Evolutionary conservation across 2,888 invertebrate genomes (phyloP).

Genomic region (Dasypogon diadema): DNA sequence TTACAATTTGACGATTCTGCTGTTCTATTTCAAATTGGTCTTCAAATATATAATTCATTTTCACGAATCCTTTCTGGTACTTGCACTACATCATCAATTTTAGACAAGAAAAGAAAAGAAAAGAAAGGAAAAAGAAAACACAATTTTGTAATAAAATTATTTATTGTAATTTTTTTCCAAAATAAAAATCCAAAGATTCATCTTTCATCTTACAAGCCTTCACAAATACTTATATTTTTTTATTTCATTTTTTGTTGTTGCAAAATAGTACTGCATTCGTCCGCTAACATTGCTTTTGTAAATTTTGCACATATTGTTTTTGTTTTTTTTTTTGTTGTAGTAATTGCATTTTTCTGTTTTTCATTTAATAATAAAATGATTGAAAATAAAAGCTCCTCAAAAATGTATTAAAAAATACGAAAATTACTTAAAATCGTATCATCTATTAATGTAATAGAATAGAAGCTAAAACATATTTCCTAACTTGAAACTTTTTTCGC

Average conservation of each 20-base stretch:
- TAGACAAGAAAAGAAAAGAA: too few species aligned
- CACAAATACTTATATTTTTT: neutral
- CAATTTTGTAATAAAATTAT: neutral
- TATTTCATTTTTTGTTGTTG: neutral
- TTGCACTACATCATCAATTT: too few species aligned
- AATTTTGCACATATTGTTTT: slow-evolving; percentile 11
- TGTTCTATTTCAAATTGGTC: too few species aligned
- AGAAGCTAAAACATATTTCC: slow-evolving; percentile 34
- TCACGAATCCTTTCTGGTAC: too few species aligned
- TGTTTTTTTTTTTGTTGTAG: slow-evolving; percentile 11
- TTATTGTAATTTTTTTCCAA: slow-evolving; percentile 11
- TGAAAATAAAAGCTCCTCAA: slow-evolving; percentile 28
- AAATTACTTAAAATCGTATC: slow-evolving; percentile 39
- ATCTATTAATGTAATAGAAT: slow-evolving; percentile 52
- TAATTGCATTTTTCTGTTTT: slow-evolving; percentile 12
- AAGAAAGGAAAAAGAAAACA: slow-evolving; percentile 2
- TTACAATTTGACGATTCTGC: too few species aligned
- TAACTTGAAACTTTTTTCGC: neutral
- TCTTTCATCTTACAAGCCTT: neutral
- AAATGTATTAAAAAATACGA: slow-evolving; percentile 51
- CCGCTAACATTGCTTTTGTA: slow-evolving; percentile 7
- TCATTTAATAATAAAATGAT: slow-evolving; percentile 50
- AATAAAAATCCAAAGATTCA: neutral
- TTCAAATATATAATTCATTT: too few species aligned
- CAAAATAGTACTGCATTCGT: neutral